phyloP scores from a whole-genome alignment of 1,140 invertebrate genomes.

The Bilobella aurantiaca region DNA sequence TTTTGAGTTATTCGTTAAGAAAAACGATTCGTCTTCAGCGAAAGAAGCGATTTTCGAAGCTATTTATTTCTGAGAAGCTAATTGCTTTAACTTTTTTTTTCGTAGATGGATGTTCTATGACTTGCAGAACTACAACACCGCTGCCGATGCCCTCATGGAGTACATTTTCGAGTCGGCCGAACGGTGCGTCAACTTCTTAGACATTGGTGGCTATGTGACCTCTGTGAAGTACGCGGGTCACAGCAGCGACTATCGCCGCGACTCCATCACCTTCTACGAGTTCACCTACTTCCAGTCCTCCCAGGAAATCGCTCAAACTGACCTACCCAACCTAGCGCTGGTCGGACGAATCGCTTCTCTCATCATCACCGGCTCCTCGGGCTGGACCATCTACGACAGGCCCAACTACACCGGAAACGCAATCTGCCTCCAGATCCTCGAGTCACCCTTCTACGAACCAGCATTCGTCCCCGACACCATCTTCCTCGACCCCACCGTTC shows the following conservation, averaged over 20 bases:
- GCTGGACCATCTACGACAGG: slow-evolving; percentile 29
- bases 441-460: slow-evolving; percentile 1
- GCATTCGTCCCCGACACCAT: slow-evolving; percentile 12
- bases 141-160: slow-evolving; percentile 14
- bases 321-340: slow-evolving; percentile 17
- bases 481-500: slow-evolving; percentile 8
- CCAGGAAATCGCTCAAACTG: slow-evolving; percentile 15
- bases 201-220: slow-evolving; percentile 13
- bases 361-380: slow-evolving; percentile 16
- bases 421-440: slow-evolving; percentile 20
- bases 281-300: slow-evolving; percentile 29
- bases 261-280: slow-evolving; percentile 33
- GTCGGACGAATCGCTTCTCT: slow-evolving; percentile 8
- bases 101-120: slow-evolving; percentile 36
- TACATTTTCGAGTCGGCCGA: slow-evolving; percentile 26
- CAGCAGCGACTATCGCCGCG: slow-evolving; percentile 22
- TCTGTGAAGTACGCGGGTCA: slow-evolving; percentile 32
- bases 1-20: no score
- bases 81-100: background rate
- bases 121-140: slow-evolving; percentile 22
- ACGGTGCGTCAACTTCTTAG: slow-evolving; percentile 22
- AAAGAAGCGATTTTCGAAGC: background rate
- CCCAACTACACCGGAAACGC: slow-evolving; percentile 21
- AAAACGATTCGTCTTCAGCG: background rate
- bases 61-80: background rate